A percentile compares a stretch with the other conserved stretches of the same genome.
Evolutionary conservation across 1,140 invertebrate species (phyloP).

Genomic region (Brachionus paranguensis): DNA sequence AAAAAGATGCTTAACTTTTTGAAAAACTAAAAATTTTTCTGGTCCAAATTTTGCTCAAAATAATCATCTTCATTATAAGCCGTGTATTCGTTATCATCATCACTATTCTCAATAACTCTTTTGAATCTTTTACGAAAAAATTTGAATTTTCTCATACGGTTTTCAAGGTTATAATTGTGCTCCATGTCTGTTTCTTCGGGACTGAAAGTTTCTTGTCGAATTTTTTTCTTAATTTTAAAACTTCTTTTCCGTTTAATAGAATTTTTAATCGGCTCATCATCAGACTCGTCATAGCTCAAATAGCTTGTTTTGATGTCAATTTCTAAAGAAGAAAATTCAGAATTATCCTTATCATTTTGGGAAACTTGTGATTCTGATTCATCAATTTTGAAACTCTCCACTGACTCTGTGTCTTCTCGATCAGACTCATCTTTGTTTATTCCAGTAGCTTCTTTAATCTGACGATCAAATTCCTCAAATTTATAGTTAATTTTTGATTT

Average conservation of each 20-base stretch:
- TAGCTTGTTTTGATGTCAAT: background rate
- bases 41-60: background rate
- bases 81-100: conserved; percentile 19
- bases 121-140: background rate
- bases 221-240: background rate
- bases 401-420: background rate
- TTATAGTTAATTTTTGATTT: conserved; percentile 27
- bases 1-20: background rate
- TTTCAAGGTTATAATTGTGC: background rate
- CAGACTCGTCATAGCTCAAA: background rate
- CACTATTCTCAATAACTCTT: background rate
- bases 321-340: background rate
- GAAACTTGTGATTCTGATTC: background rate
- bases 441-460: conserved; percentile 29
- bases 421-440: background rate
- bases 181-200: background rate
- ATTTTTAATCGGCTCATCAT: background rate
- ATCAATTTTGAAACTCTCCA: background rate
- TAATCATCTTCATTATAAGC: conserved; percentile 37
- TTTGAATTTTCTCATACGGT: background rate
- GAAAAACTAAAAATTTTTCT: background rate
- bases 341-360: background rate
- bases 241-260: background rate
- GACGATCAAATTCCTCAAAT: conserved; percentile 34
- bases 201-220: background rate